These are phyloP conservation scores for Streptopelia turtur DNA, from an alignment of 2,797 vertebrate species.

Conservation along the genomic window DNA sequence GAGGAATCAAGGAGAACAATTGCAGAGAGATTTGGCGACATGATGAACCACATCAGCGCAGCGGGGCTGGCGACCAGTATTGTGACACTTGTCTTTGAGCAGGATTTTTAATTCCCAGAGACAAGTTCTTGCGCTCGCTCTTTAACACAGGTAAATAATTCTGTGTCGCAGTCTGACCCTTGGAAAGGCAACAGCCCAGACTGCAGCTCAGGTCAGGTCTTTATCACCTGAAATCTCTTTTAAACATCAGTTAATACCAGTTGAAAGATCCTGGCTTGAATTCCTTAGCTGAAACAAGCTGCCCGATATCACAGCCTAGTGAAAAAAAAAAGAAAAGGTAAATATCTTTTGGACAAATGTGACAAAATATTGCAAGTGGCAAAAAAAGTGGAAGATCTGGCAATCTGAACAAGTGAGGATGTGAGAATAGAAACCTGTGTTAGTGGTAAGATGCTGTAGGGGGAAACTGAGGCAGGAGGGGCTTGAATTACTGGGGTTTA, in stretches of 20 bases:
- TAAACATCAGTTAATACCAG: background rate
- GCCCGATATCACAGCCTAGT: background rate
- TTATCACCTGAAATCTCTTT: background rate
- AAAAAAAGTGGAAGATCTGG: background rate
- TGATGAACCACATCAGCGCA: background rate
- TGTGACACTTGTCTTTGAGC: background rate
- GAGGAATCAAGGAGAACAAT: background rate
- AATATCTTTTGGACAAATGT: background rate
- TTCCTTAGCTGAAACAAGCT: background rate
- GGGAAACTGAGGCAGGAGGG: background rate
- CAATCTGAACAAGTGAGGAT: background rate
- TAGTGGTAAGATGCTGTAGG: background rate
- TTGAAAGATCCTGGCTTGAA: background rate
- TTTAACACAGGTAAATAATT: rapidly evolving
- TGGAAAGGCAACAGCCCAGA: background rate
- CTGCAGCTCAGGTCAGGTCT: background rate
- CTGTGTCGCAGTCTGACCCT: background rate
- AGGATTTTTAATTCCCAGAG: background rate
- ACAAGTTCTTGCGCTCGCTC: background rate
- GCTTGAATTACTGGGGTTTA: background rate
- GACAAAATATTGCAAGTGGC: background rate
- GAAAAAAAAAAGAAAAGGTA: background rate
- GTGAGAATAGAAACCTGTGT: background rate
- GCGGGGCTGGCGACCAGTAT: no score
- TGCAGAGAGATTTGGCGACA: background rate